Conservation (phyloP, 2,797 vertebrate species). For the Gobionotothen gibberifrons region DNA sequence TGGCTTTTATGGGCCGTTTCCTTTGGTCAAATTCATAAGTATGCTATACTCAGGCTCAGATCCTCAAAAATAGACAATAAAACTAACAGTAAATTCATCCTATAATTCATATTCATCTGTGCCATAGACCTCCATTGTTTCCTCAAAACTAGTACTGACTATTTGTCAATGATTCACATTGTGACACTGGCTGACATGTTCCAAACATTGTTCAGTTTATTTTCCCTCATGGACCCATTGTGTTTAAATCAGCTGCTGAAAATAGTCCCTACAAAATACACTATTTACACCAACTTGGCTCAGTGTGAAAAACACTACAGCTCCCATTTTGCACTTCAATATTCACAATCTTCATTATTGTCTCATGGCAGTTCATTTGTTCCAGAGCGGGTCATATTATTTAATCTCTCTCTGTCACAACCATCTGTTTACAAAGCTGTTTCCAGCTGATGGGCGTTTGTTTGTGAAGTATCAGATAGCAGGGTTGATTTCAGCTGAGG, state of each 20-base stretch:
- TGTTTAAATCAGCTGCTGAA: neutral
- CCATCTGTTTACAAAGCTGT: slow-evolving; percentile 23
- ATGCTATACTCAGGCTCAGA: neutral
- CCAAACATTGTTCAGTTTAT: neutral
- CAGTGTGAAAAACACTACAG: neutral
- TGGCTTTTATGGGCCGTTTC: neutral
- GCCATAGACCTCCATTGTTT: neutral
- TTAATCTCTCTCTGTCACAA: slow-evolving; percentile 14
- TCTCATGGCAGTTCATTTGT: slow-evolving; percentile 10
- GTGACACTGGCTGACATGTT: neutral
- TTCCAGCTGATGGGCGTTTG: slow-evolving; percentile 5
- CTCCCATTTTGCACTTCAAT: neutral
- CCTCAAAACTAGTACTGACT: neutral
- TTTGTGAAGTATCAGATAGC: slow-evolving; percentile 31
- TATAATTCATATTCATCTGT: neutral
- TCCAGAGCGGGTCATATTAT: neutral
- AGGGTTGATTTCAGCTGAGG: slow-evolving; percentile 24
- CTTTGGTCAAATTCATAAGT: neutral
- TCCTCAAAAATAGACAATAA: neutral
- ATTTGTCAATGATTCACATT: neutral
- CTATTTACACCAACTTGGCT: neutral
- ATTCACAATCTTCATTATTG: slow-evolving; percentile 1
- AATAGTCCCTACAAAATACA: neutral
- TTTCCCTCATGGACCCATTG: neutral
- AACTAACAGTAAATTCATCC: neutral